Conservation (phyloP, 2,888 invertebrate species). For the Holacanthella duospinosa region DNA sequence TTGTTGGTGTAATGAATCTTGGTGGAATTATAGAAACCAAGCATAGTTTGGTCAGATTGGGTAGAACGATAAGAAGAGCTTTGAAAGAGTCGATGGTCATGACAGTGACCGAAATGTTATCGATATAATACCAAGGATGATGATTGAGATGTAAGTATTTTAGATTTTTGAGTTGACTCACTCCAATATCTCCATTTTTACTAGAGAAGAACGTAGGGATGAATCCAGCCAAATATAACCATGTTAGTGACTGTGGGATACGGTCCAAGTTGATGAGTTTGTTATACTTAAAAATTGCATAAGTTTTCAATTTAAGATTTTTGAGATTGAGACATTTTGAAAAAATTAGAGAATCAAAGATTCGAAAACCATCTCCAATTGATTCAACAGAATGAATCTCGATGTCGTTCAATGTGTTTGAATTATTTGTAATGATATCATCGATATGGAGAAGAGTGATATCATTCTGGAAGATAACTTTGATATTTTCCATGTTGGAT, state of each 20-base stretch:
- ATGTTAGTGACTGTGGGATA: neutral
- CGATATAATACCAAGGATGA: neutral
- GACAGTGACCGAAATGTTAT: neutral
- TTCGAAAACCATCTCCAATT: neutral
- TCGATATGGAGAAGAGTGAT: neutral
- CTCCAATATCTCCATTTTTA: neutral
- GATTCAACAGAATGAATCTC: neutral
- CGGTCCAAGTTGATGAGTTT: neutral
- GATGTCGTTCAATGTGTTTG: neutral
- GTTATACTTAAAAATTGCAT: neutral
- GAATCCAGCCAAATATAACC: neutral
- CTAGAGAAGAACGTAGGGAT: neutral
- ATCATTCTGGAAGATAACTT: neutral
- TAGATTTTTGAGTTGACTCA: neutral
- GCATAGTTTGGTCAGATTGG: neutral
- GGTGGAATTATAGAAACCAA: neutral
- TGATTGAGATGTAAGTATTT: neutral
- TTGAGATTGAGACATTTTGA: neutral
- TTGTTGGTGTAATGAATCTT: neutral
- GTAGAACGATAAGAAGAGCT: neutral
- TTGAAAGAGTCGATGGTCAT: neutral
- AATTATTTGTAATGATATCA: neutral
- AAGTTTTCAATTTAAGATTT: neutral
- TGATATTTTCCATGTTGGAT: neutral
- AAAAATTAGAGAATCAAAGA: neutral